Percentiles rank a stretch among this genome's conserved stretches.
These are phyloP conservation scores for Aricia agestis DNA, from an alignment of 1,140 invertebrate genomes.

Conservation along the genomic window DNA sequence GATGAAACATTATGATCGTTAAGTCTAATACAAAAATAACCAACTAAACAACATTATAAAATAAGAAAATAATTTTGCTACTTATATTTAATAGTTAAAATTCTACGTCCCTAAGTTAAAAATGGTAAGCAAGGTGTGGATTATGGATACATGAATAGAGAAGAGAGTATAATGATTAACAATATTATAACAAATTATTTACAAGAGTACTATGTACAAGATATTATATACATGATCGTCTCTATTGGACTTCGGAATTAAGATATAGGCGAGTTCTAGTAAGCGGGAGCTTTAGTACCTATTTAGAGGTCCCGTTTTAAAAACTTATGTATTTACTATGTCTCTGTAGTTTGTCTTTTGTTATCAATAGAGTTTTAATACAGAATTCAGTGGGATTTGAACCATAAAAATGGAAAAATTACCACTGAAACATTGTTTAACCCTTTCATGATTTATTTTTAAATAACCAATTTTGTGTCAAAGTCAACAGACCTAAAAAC, in stretches of 20 bases:
- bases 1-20: background rate
- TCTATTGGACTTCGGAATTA: background rate
- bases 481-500: too few relatives aligned
- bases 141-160: background rate
- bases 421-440: too few relatives aligned
- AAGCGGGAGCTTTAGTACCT: too few relatives aligned
- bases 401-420: too few relatives aligned
- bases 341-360: too few relatives aligned
- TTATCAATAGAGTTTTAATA: too few relatives aligned
- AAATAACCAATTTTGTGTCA: too few relatives aligned
- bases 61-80: constrained; percentile 1
- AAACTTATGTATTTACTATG: too few relatives aligned
- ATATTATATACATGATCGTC: background rate
- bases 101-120: background rate
- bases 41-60: constrained; percentile 1
- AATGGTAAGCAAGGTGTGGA: background rate
- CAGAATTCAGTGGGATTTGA: too few relatives aligned
- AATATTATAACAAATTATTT: background rate
- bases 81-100: background rate
- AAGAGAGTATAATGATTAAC: background rate
- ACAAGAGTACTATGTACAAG: background rate
- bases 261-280: background rate
- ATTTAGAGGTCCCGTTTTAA: too few relatives aligned
- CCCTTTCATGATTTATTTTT: too few relatives aligned
- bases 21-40: background rate